Evolutionary conservation across 2,888 invertebrate genomes (phyloP).

Genomic region (Drosophila parthenogenetica): DNA sequence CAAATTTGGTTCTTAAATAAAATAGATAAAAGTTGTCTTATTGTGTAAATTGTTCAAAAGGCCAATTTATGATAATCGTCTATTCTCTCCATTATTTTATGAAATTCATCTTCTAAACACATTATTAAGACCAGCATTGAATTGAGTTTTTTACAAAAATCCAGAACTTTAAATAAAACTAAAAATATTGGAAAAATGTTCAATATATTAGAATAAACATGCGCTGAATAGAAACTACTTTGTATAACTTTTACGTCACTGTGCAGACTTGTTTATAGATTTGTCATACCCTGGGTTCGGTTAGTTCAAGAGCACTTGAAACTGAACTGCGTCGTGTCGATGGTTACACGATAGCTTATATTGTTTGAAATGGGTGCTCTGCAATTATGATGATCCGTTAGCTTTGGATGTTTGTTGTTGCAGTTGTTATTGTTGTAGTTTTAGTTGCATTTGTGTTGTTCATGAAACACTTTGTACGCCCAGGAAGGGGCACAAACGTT

Average conservation of each 20-base stretch:
- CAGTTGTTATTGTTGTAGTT: background rate
- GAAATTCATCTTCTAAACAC: too few species aligned
- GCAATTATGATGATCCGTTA: slow-evolving; percentile 76
- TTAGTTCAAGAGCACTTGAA: slow-evolving; percentile 1
- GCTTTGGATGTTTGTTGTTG: slow-evolving; percentile 17
- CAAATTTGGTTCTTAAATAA: too few species aligned
- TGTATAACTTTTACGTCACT: background rate
- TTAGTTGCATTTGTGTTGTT: background rate
- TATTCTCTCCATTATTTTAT: too few species aligned
- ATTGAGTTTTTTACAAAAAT: too few species aligned
- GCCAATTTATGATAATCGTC: too few species aligned
- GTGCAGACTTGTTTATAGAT: background rate
- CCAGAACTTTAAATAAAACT: too few species aligned
- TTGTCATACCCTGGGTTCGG: slow-evolving; percentile 1
- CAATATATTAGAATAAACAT: too few species aligned
- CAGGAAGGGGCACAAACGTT: slow-evolving; percentile 37
- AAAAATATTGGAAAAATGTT: too few species aligned
- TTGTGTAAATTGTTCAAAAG: too few species aligned
- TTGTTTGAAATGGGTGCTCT: slow-evolving; percentile 28
- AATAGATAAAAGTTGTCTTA: too few species aligned
- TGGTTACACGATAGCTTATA: slow-evolving; percentile 47
- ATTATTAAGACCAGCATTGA: too few species aligned
- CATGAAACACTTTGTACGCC: slow-evolving; percentile 45
- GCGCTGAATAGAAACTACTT: too few species aligned
- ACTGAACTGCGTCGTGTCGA: slow-evolving; percentile 38